Evolutionary conservation across 2,113 vertebrate genomes (phyloP).

Genomic region (Recurvirostra avosetta): DNA sequence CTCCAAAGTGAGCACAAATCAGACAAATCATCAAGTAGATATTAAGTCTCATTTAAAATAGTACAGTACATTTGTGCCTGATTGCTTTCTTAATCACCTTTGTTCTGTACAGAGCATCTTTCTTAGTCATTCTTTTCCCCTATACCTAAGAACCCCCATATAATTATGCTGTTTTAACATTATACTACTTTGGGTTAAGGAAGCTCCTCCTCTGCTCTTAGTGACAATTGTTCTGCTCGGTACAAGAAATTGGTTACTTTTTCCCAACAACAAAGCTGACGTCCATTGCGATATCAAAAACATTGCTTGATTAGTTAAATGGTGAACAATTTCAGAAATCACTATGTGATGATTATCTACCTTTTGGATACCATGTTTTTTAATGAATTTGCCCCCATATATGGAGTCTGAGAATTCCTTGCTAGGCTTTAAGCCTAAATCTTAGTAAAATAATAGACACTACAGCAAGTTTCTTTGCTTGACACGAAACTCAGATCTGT

Average conservation of each 20-base stretch:
- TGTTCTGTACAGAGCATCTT: slow-evolving; percentile 21
- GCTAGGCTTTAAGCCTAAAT: neutral
- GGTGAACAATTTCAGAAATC: slow-evolving; percentile 1
- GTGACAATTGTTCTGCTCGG: neutral
- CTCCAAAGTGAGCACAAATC: neutral
- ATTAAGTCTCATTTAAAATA: neutral
- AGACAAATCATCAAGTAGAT: neutral
- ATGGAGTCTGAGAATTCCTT: neutral
- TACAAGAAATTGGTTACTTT: neutral
- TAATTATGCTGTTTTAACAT: slow-evolving; percentile 1
- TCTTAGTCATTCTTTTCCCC: slow-evolving; percentile 37
- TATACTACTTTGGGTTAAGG: neutral
- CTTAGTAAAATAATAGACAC: neutral
- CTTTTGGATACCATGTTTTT: neutral
- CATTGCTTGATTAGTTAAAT: neutral
- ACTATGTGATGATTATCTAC: neutral
- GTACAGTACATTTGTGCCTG: neutral
- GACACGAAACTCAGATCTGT: neutral
- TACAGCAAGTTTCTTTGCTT: neutral
- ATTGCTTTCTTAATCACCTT: slow-evolving; percentile 44
- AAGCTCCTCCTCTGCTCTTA: slow-evolving; percentile 3
- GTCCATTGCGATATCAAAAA: neutral
- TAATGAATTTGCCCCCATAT: neutral
- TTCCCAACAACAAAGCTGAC: neutral
- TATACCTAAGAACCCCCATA: neutral